Base-by-base conservation (phyloP, 2,888 invertebrate species). In the Morpho helenor region DNA sequence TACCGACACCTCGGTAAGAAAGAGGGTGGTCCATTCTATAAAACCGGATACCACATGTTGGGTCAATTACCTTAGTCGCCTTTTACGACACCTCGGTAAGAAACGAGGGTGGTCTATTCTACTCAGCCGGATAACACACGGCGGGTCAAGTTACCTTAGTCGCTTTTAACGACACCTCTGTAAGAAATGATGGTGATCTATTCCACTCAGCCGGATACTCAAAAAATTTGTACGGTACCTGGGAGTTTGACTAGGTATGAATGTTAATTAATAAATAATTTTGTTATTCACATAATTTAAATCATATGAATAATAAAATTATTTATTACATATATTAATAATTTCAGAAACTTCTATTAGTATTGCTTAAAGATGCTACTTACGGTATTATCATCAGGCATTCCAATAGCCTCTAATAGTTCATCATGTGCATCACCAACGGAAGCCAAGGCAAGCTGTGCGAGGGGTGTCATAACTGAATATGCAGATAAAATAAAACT, bases 401-500 rank as follows among this genome's bases (percentile, higher is more conserved):
- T 59, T 45, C 79, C 81, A 8, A 88, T 79, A 7, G 73, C 67
- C 9, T 52, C 68, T 0, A 86, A 72, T 2, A 89, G 62, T 65
- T 89, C 81, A 31, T 84, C 79, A 44, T 87, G 86, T 8, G 84
- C 77, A 31, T 70, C 68, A 2, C 83, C 88, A 0, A 65, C 77
- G 7, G 88, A 76, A 3, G 84, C 89, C 22, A 84, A 57, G 0
- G 75, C 73, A 1, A 91, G 66, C 64, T 82, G 81, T 0, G 81
- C 85, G 2, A 91, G 74, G 0, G 84, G 85, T 0, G 82, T 67
- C 63, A 91, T 67, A 4, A 89, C 84, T 1, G 91, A 91, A 67
- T 85, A 84, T 0, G 89, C 90, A 0, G 91, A 91, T 47, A 89
- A 57, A 8, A 90, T 79, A 16, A 86, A 68, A 61, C 82, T 90